Percentiles rank a stretch among this genome's conserved stretches.
Evolutionary conservation across 2,888 invertebrate genomes (phyloP).

Genomic region (Cryptus viduatorius): DNA sequence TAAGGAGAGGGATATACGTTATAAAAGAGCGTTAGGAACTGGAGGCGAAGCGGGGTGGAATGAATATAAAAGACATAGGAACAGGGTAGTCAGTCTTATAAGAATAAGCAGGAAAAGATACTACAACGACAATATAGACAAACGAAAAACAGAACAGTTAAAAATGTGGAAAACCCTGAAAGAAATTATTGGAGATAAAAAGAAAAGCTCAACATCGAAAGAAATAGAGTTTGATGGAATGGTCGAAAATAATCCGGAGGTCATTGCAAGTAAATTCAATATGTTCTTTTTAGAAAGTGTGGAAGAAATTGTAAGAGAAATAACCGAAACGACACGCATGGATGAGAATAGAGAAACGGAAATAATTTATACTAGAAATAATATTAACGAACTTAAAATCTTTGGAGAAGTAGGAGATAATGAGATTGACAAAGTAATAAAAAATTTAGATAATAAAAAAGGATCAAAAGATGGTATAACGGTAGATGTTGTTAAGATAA

Average conservation of each 20-base stretch:
- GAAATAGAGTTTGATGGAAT: conserved; percentile 33
- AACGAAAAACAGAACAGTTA: not conserved
- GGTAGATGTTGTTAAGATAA: conserved; percentile 8
- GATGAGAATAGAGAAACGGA: not conserved
- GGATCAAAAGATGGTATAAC: conserved; percentile 17
- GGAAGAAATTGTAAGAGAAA: not conserved
- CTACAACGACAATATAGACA: conserved; percentile 51
- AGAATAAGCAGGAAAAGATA: conserved; percentile 33
- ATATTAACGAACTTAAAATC: not conserved
- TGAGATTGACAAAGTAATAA: not conserved
- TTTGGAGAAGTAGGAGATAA: not conserved
- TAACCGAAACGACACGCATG: not conserved
- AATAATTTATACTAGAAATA: not conserved
- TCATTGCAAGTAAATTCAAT: conserved; percentile 45
- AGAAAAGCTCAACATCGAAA: not conserved
- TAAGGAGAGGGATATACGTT: conserved; percentile 16
- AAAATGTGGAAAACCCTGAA: conserved; percentile 48
- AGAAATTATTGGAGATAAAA: conserved; percentile 49
- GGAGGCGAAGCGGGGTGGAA: not conserved
- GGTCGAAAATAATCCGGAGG: not conserved
- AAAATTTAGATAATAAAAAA: conserved; percentile 17
- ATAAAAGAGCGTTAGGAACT: conserved; percentile 9
- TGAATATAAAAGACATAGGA: conserved; percentile 27
- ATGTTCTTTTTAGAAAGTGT: conserved; percentile 22
- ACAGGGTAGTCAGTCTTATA: conserved; percentile 19